These are phyloP conservation scores for Troglohyphantes excavatus DNA, from an alignment of 2,888 invertebrate species.

Conservation along the genomic window DNA sequence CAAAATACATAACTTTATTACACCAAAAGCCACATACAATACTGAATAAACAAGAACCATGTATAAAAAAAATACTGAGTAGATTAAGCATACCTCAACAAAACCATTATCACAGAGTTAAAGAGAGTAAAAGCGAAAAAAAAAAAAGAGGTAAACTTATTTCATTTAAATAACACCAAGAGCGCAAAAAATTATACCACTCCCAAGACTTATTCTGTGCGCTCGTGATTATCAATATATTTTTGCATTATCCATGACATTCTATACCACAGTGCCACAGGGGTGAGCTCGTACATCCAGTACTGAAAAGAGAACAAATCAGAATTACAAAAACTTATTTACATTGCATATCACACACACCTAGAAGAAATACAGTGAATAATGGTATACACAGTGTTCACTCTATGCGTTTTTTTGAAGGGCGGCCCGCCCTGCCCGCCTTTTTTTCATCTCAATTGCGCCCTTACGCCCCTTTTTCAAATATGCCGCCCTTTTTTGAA, in stretches of 20 bases:
- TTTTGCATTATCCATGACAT: slow-evolving; percentile 74
- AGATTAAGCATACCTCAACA: slow-evolving; percentile 22
- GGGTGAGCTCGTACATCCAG: slow-evolving; percentile 71
- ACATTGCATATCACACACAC: too few relatives aligned
- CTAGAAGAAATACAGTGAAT: too few relatives aligned
- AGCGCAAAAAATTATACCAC: not conserved
- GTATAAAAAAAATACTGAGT: not conserved
- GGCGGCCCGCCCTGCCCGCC: too few relatives aligned
- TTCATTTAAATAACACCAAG: not conserved
- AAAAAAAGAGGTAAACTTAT: slow-evolving; percentile 13
- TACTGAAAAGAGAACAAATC: slow-evolving; percentile 55
- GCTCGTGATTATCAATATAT: slow-evolving; percentile 65
- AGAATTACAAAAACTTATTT: too few relatives aligned
- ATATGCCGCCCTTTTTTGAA: too few relatives aligned
- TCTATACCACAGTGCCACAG: slow-evolving; percentile 65
- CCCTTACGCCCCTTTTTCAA: too few relatives aligned
- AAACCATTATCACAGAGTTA: slow-evolving; percentile 40
- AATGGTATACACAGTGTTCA: too few relatives aligned
- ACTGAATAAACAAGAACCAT: not conserved
- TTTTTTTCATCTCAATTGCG: too few relatives aligned
- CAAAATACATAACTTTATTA: slow-evolving; percentile 46
- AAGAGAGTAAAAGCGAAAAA: not conserved
- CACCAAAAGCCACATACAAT: slow-evolving; percentile 33
- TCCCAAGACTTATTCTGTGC: not conserved
- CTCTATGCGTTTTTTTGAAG: too few relatives aligned